phyloP scores from a whole-genome alignment of 2,888 invertebrate genomes.

The Dynastes maya region DNA sequence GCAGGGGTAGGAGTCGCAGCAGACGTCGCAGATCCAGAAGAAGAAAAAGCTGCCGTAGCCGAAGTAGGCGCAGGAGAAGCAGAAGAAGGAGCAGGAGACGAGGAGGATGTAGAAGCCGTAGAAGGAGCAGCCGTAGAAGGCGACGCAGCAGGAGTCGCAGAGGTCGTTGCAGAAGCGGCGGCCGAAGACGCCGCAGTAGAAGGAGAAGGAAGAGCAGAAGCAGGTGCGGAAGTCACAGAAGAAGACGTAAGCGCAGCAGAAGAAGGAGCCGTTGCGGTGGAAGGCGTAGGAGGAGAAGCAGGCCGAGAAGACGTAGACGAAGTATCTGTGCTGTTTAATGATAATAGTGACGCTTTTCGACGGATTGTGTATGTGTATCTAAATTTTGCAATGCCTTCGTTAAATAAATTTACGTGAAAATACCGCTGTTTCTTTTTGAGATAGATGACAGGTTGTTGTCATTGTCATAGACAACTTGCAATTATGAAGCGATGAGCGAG shows the following conservation, averaged over 20 bases:
- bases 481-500: no score
- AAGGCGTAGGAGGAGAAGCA: no score
- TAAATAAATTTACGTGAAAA: background rate
- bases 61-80: conserved; percentile 57
- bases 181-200: background rate
- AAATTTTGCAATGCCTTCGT: background rate
- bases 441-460: no score
- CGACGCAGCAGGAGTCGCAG: background rate
- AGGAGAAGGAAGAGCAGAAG: conserved; percentile 49
- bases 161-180: background rate
- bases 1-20: conserved; percentile 36
- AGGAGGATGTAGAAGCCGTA: conserved; percentile 55
- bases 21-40: conserved; percentile 44
- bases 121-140: conserved; percentile 48
- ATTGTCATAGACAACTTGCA: no score
- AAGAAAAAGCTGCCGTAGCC: conserved; percentile 8
- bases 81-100: conserved; percentile 60
- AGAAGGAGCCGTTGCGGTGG: conserved; percentile 51
- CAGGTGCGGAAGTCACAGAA: conserved; percentile 6
- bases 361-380: conserved; percentile 1
- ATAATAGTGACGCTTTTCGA: background rate
- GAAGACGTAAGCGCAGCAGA: background rate
- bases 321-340: conserved; percentile 10
- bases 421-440: background rate
- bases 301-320: conserved; percentile 19